A percentile compares a stretch with the other conserved stretches of the same genome.
Conservation (phyloP, 2,888 invertebrate genomes). For the Neoaliturus tenellus region DNA sequence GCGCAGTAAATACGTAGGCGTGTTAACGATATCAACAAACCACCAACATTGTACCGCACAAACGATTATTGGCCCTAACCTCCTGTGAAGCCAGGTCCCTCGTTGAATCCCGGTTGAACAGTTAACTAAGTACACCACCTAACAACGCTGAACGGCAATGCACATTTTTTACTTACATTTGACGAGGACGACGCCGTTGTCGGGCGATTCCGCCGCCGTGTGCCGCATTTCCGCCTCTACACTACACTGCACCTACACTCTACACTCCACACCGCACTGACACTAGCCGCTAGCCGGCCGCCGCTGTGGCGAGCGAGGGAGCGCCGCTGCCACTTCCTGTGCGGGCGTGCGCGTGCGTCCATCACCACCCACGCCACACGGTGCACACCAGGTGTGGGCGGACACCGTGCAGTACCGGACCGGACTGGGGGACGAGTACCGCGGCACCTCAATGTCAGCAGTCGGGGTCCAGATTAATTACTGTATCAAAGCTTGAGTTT, state of each 20-base stretch:
- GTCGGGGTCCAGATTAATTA: background rate
- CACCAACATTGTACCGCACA: too few species aligned
- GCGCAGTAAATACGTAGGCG: too few species aligned
- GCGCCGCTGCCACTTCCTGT: background rate
- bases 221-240: background rate
- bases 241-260: background rate
- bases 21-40: too few species aligned
- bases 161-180: conserved; percentile 86
- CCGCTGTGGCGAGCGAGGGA: background rate
- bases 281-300: background rate
- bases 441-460: background rate
- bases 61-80: too few species aligned
- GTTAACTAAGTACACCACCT: too few species aligned
- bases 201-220: conserved; percentile 23
- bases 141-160: too few species aligned
- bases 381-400: background rate
- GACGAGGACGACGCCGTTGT: conserved; percentile 83
- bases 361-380: conserved; percentile 4
- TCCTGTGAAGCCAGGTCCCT: too few species aligned
- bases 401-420: background rate
- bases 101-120: too few species aligned
- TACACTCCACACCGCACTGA: background rate
- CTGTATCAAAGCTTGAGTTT: too few species aligned
- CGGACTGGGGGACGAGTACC: background rate
- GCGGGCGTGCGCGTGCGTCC: conserved; percentile 29